Evolutionary conservation across 2,797 vertebrate genomes (phyloP).

Genomic region (Ficedula albicollis): DNA sequence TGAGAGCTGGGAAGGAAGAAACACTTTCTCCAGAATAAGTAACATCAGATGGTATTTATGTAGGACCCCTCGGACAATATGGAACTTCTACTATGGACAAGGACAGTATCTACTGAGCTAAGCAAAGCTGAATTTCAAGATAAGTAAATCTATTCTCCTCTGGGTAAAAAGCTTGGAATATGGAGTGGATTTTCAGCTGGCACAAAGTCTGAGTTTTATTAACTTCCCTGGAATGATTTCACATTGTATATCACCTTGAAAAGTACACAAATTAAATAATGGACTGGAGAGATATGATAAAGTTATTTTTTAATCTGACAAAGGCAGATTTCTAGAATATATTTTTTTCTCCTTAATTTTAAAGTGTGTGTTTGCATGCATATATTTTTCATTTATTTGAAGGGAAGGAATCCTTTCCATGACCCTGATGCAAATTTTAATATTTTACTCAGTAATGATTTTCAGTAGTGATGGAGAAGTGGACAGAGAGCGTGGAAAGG

Average conservation of each 20-base stretch:
- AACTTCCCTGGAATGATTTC: not conserved
- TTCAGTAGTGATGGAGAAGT: not conserved
- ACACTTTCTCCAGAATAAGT: not conserved
- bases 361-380: not conserved
- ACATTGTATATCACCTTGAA: not conserved
- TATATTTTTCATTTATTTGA: not conserved
- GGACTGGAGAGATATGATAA: not conserved
- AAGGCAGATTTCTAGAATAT: not conserved
- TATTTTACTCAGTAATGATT: not conserved
- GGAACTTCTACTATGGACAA: not conserved
- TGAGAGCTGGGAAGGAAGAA: not conserved
- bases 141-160: not conserved
- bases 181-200: not conserved
- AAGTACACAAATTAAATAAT: not conserved
- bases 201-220: not conserved
- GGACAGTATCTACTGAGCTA: not conserved
- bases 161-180: not conserved
- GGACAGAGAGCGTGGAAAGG: not conserved
- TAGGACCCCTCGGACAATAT: not conserved
- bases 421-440: not conserved
- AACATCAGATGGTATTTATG: not conserved
- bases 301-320: not conserved
- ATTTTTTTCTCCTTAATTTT: not conserved
- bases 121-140: slow-evolving; percentile 38
- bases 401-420: not conserved